Base-by-base conservation (phyloP, 2,113 vertebrate species). In the Odontophorus gujanensis region DNA sequence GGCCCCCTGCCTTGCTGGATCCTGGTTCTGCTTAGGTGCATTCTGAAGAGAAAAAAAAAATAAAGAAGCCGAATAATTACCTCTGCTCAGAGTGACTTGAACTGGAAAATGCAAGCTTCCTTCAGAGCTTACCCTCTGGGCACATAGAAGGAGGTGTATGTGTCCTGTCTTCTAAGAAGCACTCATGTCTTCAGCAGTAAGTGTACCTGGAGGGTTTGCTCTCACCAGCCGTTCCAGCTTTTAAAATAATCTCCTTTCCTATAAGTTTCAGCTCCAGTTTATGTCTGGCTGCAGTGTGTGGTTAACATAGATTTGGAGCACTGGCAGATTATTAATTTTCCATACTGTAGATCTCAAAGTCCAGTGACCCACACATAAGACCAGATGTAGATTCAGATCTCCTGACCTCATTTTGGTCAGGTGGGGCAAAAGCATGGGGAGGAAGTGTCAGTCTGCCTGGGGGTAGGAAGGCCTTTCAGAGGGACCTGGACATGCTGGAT, bases 341-440 rank as follows among this genome's bases (percentile, higher is more conserved):
- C 34, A 12, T 32, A 20, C 13, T 26, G 19, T 50, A 13, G 8
- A 25, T 78, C 47, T 81, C 13, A 13, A 32, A 51, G 78, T 50
- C 61, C 88, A 67, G 43, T 38, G 43, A 87, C 7, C 6, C 19
- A 71, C 34, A 47, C 0, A 1, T 10, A 62, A 18, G 72, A 32
- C 84, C n/a, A 81, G 50, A 72, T 5, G 32, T 19, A 72, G 40
- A 58, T 63, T 87, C 63, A 71, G 25, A 81, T 83, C 87, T 90
- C 22, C 34, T 36, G 14, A 55, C 3, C 6, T 85, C 20, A 25
- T 62, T 71, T 86, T 86, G 38, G 28, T 81, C 50, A 67, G 12
- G 28, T 77, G 8, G 15, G 28, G 38, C 2, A 77, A 32, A 80
- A 59, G 32, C 32, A 6, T 18, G 18, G 26, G 48, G 32, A 55